Conservation (phyloP, 1,140 invertebrate genomes). For the Lepeophtheirus salmonis region DNA sequence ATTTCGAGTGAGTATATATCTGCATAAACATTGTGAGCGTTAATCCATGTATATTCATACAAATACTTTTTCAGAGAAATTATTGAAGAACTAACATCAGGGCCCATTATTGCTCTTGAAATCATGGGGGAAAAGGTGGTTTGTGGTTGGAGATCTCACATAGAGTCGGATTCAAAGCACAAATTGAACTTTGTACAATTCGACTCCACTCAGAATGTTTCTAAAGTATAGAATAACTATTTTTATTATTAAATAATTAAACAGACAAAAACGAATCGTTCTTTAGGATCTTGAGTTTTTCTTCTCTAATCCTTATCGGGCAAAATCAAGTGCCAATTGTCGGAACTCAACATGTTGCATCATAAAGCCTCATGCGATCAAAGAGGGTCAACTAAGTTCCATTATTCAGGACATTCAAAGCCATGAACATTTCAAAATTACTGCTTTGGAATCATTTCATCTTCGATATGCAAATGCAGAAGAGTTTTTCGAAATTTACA, state of each 20-base stretch:
- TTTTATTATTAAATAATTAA: too few species aligned
- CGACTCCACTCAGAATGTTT: background rate
- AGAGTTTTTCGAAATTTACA: slow-evolving; percentile 33
- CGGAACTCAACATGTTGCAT: slow-evolving; percentile 29
- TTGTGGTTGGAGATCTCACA: slow-evolving; percentile 8
- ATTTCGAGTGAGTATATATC: background rate
- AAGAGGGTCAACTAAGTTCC: slow-evolving; percentile 27
- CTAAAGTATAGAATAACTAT: too few species aligned
- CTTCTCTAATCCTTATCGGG: background rate
- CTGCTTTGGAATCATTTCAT: slow-evolving; percentile 24
- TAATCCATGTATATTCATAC: background rate
- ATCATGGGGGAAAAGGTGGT: slow-evolving; percentile 18
- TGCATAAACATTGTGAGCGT: too few species aligned
- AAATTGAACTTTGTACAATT: background rate
- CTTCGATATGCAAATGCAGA: slow-evolving; percentile 24
- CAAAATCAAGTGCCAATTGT: slow-evolving; percentile 26
- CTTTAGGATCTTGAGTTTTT: background rate
- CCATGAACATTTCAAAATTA: slow-evolving; percentile 28
- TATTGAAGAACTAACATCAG: background rate
- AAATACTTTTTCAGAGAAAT: background rate
- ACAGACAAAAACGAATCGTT: too few species aligned
- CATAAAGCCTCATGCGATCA: slow-evolving; percentile 32
- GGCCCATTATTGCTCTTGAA: slow-evolving; percentile 18
- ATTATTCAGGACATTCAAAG: slow-evolving; percentile 28
- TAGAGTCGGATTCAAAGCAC: slow-evolving; percentile 21